phyloP scores from a whole-genome alignment of 2,888 invertebrate genomes.

The Pyralis farinalis region DNA sequence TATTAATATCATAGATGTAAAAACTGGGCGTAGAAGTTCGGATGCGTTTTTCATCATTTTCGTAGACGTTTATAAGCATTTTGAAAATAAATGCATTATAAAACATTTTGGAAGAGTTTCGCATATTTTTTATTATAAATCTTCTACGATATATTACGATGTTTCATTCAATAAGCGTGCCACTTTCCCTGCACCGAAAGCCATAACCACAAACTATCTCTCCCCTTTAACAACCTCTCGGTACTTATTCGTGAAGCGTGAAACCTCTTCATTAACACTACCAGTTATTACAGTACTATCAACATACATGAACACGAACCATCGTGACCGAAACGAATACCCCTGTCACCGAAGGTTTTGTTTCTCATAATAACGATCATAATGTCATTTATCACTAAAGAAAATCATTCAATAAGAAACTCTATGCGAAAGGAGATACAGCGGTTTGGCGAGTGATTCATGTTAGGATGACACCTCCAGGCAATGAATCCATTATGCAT shows the following conservation, averaged over 20 bases:
- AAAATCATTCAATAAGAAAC: conserved; percentile 22
- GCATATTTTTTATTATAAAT: too few relatives aligned
- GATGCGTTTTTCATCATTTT: too few relatives aligned
- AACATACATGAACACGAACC: not conserved
- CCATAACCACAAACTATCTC: conserved; percentile 3
- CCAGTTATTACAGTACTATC: not conserved
- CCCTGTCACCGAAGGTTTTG: conserved; percentile 10
- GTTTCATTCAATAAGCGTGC: too few relatives aligned
- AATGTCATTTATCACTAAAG: conserved; percentile 4
- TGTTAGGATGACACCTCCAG: conserved; percentile 42
- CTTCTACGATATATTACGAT: too few relatives aligned
- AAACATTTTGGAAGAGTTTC: too few relatives aligned
- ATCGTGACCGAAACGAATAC: conserved; percentile 5
- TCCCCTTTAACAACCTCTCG: conserved; percentile 8
- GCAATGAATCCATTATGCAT: conserved; percentile 62
- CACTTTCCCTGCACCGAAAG: too few relatives aligned
- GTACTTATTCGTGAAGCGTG: not conserved
- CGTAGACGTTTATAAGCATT: too few relatives aligned
- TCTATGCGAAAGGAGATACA: conserved; percentile 21
- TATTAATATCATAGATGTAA: too few relatives aligned
- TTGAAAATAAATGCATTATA: too few relatives aligned
- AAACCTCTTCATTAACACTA: not conserved
- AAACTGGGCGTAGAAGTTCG: too few relatives aligned
- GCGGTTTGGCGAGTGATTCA: conserved; percentile 19
- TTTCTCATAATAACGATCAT: not conserved